Base-by-base conservation (phyloP, 2,888 invertebrate species). In the Lottia scabra region DNA sequence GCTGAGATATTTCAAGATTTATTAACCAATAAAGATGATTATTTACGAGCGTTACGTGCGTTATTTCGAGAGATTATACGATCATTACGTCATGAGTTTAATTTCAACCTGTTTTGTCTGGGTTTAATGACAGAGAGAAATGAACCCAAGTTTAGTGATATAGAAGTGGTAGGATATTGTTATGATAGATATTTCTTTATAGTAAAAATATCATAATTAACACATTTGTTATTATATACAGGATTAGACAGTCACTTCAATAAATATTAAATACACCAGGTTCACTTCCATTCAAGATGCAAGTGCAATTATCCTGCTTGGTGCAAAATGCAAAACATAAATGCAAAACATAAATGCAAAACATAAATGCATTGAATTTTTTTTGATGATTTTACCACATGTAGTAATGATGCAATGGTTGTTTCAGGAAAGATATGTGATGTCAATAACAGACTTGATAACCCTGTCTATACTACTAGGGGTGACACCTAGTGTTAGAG, bases 31-130 rank as follows among this genome's bases (percentile, higher is more conserved):
- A 86, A 87, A 19, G 98, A 98, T 80, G 98, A 98, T 90, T 97
- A 96, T 89, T 91, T 97, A 74, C 92, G 96, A 1, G 95, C 97
- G 0, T 89, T 98, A 80, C 92, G 98, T 2, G 94, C 95, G 8
- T 91, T 98, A 76, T 91, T 97, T 0, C 92, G 98, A 70, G 98
- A 98, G 91, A 94, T 96, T 76, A 95, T 96, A 67, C 93, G 97
- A 19, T 94, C 95, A 67, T 91, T 97, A 0, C 90, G 96, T 75
- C 92, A 94, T 89, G 97, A 95, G 85, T 93, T 96, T 67, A 95
- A 94, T 86, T 92, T 97, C 73, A 90, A 93, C 26, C 93, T 93
- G 69, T 94, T 98, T 75, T 95, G 95, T 71, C 93, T 94, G 70
- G 94, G 94, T 0, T 91, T 97, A 12, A 93, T 96, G 83, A 91